These are phyloP conservation scores for Macrophya annulata DNA, from an alignment of 2,888 invertebrate genomes.

Conservation along the genomic window DNA sequence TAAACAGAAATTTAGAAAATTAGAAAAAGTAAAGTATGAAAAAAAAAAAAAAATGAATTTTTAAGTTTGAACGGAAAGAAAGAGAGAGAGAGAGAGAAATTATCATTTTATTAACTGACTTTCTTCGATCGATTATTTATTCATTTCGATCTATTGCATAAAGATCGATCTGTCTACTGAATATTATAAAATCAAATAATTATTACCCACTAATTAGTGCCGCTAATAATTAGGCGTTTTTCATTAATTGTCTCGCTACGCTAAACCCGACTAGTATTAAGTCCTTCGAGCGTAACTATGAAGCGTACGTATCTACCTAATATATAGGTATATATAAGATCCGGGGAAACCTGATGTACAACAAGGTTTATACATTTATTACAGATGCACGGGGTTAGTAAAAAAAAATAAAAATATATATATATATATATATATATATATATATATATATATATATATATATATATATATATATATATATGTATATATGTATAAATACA, in stretches of 20 bases:
- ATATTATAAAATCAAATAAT: neutral
- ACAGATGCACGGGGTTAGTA: neutral
- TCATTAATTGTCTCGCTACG: constrained; percentile 52
- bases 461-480: too few relatives aligned
- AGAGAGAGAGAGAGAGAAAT: too few relatives aligned
- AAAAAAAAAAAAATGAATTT: too few relatives aligned
- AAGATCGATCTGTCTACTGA: neutral
- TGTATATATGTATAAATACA: neutral
- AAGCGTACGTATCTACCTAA: neutral
- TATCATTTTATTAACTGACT: neutral
- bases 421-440: too few relatives aligned
- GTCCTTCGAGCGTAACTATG: constrained; percentile 29
- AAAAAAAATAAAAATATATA: too few relatives aligned
- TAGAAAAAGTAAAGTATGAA: too few relatives aligned
- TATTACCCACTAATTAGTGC: constrained; percentile 17
- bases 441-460: too few relatives aligned
- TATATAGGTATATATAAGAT: neutral
- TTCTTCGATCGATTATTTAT: neutral
- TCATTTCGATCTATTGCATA: too few relatives aligned
- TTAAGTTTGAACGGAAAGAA: too few relatives aligned
- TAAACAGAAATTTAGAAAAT: too few relatives aligned
- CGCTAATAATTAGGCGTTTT: constrained; percentile 27
- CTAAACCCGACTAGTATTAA: constrained; percentile 17
- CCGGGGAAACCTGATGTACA: neutral
- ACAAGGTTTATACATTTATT: neutral